phyloP scores from a whole-genome alignment of 1,140 invertebrate genomes.

The Euwallacea similis region DNA sequence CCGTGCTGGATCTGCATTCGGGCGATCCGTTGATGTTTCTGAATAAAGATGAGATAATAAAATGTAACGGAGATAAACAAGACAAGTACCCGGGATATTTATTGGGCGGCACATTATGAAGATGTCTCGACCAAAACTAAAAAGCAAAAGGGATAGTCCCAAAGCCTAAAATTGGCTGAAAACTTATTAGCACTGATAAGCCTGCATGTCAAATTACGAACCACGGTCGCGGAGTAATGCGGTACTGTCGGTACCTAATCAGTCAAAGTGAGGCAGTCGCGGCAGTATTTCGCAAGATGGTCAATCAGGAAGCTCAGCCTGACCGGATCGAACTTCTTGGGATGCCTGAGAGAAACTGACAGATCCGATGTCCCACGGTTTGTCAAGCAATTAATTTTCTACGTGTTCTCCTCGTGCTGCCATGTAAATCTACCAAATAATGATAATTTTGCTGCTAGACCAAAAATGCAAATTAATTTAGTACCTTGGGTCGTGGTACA shows the following conservation, averaged over 20 bases:
- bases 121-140: background rate
- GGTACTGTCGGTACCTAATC: constrained; percentile 23
- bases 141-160: background rate
- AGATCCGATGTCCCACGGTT: constrained; percentile 24
- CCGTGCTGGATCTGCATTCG: background rate
- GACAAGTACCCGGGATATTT: background rate
- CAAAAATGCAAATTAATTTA: too few species aligned
- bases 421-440: background rate
- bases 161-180: constrained; percentile 11
- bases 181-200: constrained; percentile 14
- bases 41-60: background rate
- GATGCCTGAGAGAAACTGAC: constrained; percentile 12
- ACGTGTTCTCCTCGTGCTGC: background rate
- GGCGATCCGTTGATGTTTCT: background rate
- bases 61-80: background rate
- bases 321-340: constrained; percentile 20
- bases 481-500: too few species aligned
- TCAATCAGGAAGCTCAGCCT: constrained; percentile 23
- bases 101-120: background rate
- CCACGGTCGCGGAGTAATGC: constrained; percentile 2
- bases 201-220: constrained; percentile 9
- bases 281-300: constrained; percentile 25
- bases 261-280: constrained; percentile 15
- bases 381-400: constrained; percentile 18
- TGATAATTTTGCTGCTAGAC: too few species aligned